Conservation (phyloP, 2,797 vertebrate species). For the Gymnothorax javanicus region DNA sequence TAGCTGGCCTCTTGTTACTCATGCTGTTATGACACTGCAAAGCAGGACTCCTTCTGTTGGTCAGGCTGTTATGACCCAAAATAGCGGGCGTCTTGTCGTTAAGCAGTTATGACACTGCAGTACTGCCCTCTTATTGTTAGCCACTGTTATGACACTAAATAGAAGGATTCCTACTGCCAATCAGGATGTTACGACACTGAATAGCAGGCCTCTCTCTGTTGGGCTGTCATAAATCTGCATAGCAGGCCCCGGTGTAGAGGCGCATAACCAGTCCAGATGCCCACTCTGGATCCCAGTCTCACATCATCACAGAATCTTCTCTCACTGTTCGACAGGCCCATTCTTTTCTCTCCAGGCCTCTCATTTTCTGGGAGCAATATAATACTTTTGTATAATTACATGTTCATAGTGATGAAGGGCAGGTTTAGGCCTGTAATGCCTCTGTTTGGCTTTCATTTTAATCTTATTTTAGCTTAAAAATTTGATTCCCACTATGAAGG, state of each 20-base stretch:
- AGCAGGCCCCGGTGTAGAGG: neutral
- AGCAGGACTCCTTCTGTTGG: neutral
- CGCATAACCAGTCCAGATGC: no score
- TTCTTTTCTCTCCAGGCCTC: neutral
- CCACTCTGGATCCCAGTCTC: neutral
- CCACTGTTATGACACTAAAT: no score
- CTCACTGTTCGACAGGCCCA: neutral
- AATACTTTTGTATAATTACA: neutral
- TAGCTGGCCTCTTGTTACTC: neutral
- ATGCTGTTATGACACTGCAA: neutral
- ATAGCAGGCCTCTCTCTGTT: neutral
- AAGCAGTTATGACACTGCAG: neutral
- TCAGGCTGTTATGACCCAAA: neutral
- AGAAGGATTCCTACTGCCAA: no score
- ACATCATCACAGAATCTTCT: neutral
- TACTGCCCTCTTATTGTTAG: no score
- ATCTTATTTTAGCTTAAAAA: conserved; percentile 20
- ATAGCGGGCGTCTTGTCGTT: neutral
- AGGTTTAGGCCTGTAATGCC: conserved; percentile 12
- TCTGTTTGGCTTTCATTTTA: conserved; percentile 7
- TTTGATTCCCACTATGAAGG: neutral
- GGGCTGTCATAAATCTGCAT: neutral
- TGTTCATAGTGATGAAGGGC: neutral
- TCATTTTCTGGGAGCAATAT: neutral
- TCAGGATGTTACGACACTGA: no score